Evolutionary conservation across 2,797 vertebrate species (phyloP).

Genomic region (Garrulus glandarius): DNA sequence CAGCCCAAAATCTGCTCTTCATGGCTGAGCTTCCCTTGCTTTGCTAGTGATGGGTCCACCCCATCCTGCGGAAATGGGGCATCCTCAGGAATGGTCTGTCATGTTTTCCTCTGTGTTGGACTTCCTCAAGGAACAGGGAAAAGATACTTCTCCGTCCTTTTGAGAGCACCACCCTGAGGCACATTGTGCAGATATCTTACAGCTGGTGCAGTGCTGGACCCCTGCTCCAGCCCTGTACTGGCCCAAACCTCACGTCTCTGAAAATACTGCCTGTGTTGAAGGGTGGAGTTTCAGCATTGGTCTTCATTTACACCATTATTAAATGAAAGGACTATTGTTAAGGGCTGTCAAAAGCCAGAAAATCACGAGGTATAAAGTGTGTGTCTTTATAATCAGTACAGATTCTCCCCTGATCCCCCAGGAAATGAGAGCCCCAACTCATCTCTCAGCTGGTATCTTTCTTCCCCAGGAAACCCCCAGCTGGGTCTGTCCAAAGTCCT

Average conservation of each 20-base stretch:
- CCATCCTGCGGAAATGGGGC: neutral
- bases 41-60: neutral
- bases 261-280: conserved; percentile 77
- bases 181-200: neutral
- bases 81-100: neutral
- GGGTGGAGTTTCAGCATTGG: conserved; percentile 64
- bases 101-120: neutral
- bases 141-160: neutral
- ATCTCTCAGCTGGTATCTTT: neutral
- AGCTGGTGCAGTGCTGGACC: neutral
- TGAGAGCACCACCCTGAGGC: neutral
- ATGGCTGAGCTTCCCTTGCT: neutral
- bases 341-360: neutral
- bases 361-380: neutral
- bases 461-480: neutral
- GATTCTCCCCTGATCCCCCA: fast-evolving
- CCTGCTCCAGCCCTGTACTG: conserved; percentile 65
- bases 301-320: conserved; percentile 75
- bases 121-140: neutral
- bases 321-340: conserved; percentile 77
- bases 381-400: neutral
- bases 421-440: neutral
- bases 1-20: neutral
- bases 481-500: neutral
- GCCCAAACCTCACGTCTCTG: conserved; percentile 75